A percentile compares a stretch with the other conserved stretches of the same genome.
Evolutionary conservation across 2,113 vertebrate species (phyloP).

Genomic region (Phalacrocorax pelagicus): DNA sequence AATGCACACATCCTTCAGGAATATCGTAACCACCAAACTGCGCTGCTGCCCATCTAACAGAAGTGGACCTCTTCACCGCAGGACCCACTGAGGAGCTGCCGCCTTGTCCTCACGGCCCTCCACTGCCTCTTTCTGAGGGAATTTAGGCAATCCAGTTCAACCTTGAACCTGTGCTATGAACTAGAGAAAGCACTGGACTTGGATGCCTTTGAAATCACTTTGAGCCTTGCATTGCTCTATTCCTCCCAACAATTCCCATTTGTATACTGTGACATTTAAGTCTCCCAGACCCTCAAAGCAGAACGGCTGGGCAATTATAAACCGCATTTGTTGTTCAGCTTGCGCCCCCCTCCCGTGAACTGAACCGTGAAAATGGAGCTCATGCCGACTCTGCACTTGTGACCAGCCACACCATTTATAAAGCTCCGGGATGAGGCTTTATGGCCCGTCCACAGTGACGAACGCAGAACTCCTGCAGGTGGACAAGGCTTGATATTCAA

Average conservation of each 20-base stretch:
- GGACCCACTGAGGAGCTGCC: background rate
- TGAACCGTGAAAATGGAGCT: background rate
- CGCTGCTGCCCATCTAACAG: fast-evolving
- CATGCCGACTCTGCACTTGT: background rate
- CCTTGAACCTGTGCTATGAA: background rate
- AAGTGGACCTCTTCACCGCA: background rate
- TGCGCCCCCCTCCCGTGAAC: background rate
- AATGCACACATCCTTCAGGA: background rate
- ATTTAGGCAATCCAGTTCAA: background rate
- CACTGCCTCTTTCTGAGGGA: background rate
- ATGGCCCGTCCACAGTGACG: background rate
- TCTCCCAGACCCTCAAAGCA: constrained; percentile 17
- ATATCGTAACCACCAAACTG: background rate
- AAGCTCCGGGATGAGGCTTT: background rate
- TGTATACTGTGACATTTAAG: constrained; percentile 49
- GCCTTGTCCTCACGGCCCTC: background rate
- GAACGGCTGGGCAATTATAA: constrained; percentile 46
- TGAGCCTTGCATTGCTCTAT: background rate
- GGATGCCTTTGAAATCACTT: constrained; percentile 26
- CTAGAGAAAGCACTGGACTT: background rate
- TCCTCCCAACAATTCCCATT: constrained; percentile 28
- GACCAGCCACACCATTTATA: background rate
- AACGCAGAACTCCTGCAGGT: background rate
- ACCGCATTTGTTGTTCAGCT: constrained; percentile 7
- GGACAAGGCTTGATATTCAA: background rate